These are phyloP conservation scores for Anser brachyrhynchus DNA, from an alignment of 2,113 vertebrate species.

Conservation along the genomic window DNA sequence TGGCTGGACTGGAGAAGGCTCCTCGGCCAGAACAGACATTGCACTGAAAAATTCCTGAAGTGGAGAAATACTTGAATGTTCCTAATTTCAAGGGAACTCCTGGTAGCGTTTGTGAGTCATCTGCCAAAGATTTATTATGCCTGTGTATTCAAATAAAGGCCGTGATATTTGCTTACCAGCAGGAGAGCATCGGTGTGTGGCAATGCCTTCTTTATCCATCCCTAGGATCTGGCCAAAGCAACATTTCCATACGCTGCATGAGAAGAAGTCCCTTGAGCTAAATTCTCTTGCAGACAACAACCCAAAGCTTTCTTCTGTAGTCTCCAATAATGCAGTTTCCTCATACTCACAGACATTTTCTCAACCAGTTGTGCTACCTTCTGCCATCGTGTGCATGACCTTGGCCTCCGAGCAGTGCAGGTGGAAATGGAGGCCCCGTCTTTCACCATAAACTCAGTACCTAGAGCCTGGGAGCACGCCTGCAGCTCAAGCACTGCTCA, in stretches of 20 bases:
- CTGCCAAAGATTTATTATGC: not conserved
- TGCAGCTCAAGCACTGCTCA: not conserved
- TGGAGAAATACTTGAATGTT: not conserved
- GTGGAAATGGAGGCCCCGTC: not conserved
- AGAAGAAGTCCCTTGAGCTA: not conserved
- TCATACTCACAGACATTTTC: not conserved
- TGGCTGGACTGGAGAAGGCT: not conserved
- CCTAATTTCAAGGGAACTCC: not conserved
- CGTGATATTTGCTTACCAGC: conserved; percentile 43
- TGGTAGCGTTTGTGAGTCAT: not conserved
- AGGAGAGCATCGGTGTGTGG: not conserved
- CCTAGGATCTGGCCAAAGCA: not conserved
- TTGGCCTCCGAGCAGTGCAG: not conserved
- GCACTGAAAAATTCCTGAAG: not conserved
- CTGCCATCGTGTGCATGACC: not conserved
- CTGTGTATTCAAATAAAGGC: conserved; percentile 24
- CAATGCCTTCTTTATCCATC: not conserved
- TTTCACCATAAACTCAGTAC: fast-evolving
- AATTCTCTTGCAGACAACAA: not conserved
- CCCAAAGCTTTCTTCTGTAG: not conserved
- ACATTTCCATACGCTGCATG: not conserved
- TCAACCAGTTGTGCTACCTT: not conserved
- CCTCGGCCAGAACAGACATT: not conserved
- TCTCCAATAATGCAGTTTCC: not conserved
- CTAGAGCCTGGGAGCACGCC: not conserved